These are phyloP conservation scores for Tympanoctomys barrerae DNA, from an alignment of 2,797 vertebrate genomes.

Conservation along the genomic window DNA sequence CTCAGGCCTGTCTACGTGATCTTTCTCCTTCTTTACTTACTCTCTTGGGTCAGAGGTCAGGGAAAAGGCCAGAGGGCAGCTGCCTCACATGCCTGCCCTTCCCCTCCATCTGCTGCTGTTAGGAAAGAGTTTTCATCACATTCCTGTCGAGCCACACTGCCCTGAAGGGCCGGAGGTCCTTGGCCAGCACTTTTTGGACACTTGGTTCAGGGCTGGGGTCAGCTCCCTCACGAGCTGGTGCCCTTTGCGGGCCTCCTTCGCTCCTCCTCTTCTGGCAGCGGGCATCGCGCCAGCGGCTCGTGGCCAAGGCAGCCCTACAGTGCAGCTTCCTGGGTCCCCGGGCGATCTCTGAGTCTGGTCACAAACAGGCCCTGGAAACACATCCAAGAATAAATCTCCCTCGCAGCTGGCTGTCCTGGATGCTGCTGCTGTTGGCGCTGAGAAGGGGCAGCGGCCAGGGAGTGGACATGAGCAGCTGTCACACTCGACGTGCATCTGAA, in stretches of 20 bases:
- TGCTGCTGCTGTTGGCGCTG: neutral
- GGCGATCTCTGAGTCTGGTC: neutral
- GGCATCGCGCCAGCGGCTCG: neutral
- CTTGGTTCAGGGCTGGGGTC: neutral
- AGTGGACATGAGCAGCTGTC: neutral
- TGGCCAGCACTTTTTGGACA: neutral
- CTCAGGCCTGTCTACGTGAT: neutral
- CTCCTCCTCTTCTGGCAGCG: neutral
- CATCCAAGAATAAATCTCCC: neutral
- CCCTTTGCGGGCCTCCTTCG: neutral
- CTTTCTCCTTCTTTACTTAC: neutral
- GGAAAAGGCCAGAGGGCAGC: too few relatives aligned
- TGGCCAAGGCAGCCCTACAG: neutral
- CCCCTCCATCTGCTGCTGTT: neutral
- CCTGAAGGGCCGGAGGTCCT: neutral
- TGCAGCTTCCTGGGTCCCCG: neutral
- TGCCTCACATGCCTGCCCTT: neutral
- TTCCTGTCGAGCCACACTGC: neutral
- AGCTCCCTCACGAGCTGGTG: neutral
- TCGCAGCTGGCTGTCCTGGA: neutral
- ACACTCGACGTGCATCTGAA: neutral
- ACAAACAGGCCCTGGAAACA: slow-evolving; percentile 43
- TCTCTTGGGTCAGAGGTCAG: neutral
- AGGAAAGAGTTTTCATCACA: neutral
- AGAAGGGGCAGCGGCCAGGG: neutral